These are phyloP conservation scores for Sussaba pulchella DNA, from an alignment of 2,888 invertebrate species.

Conservation along the genomic window DNA sequence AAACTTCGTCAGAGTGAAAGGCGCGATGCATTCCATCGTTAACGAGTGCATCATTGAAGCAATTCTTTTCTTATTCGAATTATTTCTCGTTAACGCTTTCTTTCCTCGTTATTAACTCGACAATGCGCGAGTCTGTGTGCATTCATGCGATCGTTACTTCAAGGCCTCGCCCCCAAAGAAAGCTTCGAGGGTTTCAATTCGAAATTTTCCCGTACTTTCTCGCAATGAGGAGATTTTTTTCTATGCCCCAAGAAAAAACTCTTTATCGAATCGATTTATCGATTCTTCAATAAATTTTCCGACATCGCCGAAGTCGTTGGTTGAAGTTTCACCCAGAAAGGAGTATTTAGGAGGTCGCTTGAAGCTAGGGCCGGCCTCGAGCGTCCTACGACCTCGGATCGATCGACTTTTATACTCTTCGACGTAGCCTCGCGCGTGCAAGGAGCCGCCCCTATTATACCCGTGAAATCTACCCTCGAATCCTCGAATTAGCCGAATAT, in stretches of 20 bases:
- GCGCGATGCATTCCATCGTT: not conserved
- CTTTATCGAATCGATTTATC: slow-evolving; percentile 10
- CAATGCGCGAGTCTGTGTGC: slow-evolving; percentile 10
- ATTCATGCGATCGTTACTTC: not conserved
- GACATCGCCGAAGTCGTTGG: not conserved
- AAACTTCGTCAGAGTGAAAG: not conserved
- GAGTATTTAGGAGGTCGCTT: slow-evolving; percentile 14
- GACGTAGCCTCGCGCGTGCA: slow-evolving; percentile 57
- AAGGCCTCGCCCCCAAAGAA: not conserved
- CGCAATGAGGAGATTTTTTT: too few relatives aligned
- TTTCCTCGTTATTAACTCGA: not conserved
- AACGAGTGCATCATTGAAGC: slow-evolving; percentile 17
- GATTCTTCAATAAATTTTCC: slow-evolving; percentile 6
- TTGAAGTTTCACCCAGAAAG: slow-evolving; percentile 1
- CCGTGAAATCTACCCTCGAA: slow-evolving; percentile 21
- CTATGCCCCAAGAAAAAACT: too few relatives aligned
- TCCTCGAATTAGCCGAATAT: slow-evolving; percentile 32
- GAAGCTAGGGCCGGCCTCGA: slow-evolving; percentile 21
- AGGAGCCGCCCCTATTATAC: slow-evolving; percentile 39
- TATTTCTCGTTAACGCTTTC: not conserved
- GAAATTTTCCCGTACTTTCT: not conserved
- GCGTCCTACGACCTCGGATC: slow-evolving; percentile 60
- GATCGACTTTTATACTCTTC: slow-evolving; percentile 60
- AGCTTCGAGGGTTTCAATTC: not conserved
- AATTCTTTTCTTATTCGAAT: not conserved